Base-by-base conservation (phyloP, 2,797 vertebrate genomes). In the Gymnothorax javanicus region DNA sequence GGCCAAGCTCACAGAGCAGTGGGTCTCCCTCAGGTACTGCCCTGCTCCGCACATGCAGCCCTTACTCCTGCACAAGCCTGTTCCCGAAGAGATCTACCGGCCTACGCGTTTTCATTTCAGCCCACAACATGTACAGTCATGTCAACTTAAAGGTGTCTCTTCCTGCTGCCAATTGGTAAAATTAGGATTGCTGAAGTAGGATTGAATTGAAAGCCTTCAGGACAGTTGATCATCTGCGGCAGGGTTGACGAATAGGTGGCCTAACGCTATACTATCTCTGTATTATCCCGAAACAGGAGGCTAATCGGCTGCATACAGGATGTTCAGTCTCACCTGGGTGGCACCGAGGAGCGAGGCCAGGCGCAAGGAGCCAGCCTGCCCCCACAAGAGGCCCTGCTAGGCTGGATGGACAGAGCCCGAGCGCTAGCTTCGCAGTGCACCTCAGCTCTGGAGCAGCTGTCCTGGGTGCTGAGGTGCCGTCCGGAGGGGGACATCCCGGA, bases 381-480 rank as follows among this genome's bases (percentile, higher is more conserved):
- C 0, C 98, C 98, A 79, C 98, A 99, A 93, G 95, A 91, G 0
- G 88, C 95, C 0, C 62, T 98, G 57, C 93, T 92, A 2, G 71
- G 50, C 88, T 99, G 98, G 98, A 91, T 96, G 0, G 94, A 91
- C 86, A 93, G 91, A 84, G 94, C 97, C 58, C 96, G 96, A 91
- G 92, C 91, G 0, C 94, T 98, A 89, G 93, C 95, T 2, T 95
- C 96, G 91, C 98, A 98, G 91, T 97, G 96, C n/a, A 50, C 93
- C 86, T 90, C 95, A 33, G 90, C 96, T 79, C 94, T 99, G 0
- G 95, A 98, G 92, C 97, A 99, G 92, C 90, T 99, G 9, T 92
- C 92, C 58, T 98, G 97, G 97, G 92, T 99, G 90, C 89, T 98
- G 4, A 97, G 97, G 60, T 97, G 97, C 92, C 99, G 98, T 89